Evolutionary conservation across 2,113 vertebrate species (phyloP).

Genomic region (Mastomys natalensis): DNA sequence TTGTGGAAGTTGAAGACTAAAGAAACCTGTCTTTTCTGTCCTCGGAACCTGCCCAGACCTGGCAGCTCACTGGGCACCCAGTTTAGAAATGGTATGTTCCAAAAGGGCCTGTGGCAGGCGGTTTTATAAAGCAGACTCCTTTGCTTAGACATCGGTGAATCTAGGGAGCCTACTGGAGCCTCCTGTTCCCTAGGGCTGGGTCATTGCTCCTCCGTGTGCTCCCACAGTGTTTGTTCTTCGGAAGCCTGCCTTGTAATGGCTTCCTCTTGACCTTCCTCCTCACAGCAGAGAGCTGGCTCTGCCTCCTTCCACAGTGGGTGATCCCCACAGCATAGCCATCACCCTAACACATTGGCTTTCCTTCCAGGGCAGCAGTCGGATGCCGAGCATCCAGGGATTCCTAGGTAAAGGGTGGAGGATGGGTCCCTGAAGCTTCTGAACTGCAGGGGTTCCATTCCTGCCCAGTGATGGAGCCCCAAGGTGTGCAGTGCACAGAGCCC

Average conservation of each 20-base stretch:
- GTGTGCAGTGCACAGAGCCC: rapidly evolving
- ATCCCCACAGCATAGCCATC: background rate
- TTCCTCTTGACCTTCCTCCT: background rate
- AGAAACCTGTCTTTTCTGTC: conserved; percentile 23
- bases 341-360: background rate
- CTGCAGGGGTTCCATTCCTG: background rate
- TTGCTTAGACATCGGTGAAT: background rate
- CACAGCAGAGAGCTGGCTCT: background rate
- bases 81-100: background rate
- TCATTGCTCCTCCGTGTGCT: background rate
- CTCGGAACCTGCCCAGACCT: background rate
- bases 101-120: background rate
- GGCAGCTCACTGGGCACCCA: background rate
- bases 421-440: background rate
- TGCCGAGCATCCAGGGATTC: background rate
- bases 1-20: background rate
- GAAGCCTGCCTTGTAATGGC: background rate
- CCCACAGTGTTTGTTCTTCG: background rate
- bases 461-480: background rate
- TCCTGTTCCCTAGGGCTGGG: background rate
- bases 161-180: background rate
- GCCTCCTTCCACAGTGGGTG: background rate
- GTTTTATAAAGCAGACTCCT: background rate
- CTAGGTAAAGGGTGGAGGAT: background rate
- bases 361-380: background rate